These are phyloP conservation scores for Caenorhabditis sp. DNA, from an alignment of 2,888 invertebrate species.

Conservation along the genomic window DNA sequence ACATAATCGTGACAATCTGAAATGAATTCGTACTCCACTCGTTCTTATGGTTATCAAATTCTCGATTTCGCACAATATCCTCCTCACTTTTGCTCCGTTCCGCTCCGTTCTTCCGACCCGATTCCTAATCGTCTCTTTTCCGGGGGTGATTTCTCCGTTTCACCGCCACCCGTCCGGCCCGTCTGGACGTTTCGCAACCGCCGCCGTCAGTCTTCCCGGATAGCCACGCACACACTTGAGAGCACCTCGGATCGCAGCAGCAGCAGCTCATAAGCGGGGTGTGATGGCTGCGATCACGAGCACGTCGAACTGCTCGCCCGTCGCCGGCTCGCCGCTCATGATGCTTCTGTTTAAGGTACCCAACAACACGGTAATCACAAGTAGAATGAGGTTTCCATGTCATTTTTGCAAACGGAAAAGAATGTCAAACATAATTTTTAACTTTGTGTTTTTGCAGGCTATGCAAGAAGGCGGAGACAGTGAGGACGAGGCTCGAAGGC, in stretches of 20 bases:
- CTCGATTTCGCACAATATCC: too few relatives aligned
- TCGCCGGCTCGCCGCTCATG: conserved; percentile 52
- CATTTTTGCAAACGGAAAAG: not conserved
- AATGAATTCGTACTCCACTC: too few relatives aligned
- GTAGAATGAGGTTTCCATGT: not conserved
- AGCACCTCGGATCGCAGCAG: not conserved
- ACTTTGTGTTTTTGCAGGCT: conserved; percentile 48
- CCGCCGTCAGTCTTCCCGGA: not conserved
- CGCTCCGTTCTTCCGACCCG: too few relatives aligned
- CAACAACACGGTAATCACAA: conserved; percentile 32
- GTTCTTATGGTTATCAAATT: too few relatives aligned
- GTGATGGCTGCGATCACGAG: conserved; percentile 49
- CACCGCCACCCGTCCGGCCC: too few relatives aligned
- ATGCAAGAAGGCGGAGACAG: conserved; percentile 68
- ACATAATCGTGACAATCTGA: too few relatives aligned
- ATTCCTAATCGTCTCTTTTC: too few relatives aligned
- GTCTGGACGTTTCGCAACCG: too few relatives aligned
- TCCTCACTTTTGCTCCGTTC: too few relatives aligned
- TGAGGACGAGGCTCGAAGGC: conserved; percentile 77
- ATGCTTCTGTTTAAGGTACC: conserved; percentile 60
- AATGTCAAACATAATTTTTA: not conserved
- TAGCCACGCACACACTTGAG: not conserved
- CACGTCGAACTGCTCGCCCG: conserved; percentile 37
- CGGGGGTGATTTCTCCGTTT: too few relatives aligned
- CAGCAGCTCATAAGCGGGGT: not conserved